Evolutionary conservation across 2,797 vertebrate genomes (phyloP).

Genomic region (Parotocinclus haroldoi): DNA sequence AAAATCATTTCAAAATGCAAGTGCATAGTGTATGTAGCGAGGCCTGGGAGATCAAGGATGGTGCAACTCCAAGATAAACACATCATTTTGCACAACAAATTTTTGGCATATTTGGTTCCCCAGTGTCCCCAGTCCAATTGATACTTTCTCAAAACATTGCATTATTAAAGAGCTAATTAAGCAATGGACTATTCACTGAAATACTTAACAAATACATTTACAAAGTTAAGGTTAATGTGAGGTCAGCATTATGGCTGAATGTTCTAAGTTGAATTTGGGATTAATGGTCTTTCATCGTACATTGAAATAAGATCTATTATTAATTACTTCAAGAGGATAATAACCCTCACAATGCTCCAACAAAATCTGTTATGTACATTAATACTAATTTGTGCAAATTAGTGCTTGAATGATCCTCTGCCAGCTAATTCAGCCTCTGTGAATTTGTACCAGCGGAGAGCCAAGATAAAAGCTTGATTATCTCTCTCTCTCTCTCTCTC

Average conservation of each 20-base stretch:
- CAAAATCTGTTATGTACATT: neutral
- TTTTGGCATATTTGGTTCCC: slow-evolving; percentile 3
- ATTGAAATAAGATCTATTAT: neutral
- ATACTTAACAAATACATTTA: neutral
- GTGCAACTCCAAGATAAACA: slow-evolving; percentile 24
- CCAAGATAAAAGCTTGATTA: no score
- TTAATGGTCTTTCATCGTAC: neutral
- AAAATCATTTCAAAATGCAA: slow-evolving; percentile 49
- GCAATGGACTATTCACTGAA: neutral
- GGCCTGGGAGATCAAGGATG: slow-evolving; percentile 1
- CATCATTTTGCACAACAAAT: slow-evolving; percentile 32
- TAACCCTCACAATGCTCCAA: neutral
- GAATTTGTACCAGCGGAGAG: neutral
- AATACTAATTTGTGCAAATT: neutral
- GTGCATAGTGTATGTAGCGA: slow-evolving; percentile 11
- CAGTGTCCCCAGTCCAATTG: slow-evolving; percentile 22
- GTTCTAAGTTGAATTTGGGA: neutral
- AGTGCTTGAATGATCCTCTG: neutral
- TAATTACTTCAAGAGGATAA: neutral
- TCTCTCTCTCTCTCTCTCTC: no score
- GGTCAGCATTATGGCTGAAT: neutral
- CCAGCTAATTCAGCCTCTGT: neutral
- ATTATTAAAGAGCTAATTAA: slow-evolving; percentile 11
- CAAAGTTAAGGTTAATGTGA: neutral
- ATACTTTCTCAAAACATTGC: slow-evolving; percentile 24